A percentile compares a stretch with the other conserved stretches of the same genome.
Conservation (phyloP, 2,888 invertebrate genomes). For the Aromia moschata region DNA sequence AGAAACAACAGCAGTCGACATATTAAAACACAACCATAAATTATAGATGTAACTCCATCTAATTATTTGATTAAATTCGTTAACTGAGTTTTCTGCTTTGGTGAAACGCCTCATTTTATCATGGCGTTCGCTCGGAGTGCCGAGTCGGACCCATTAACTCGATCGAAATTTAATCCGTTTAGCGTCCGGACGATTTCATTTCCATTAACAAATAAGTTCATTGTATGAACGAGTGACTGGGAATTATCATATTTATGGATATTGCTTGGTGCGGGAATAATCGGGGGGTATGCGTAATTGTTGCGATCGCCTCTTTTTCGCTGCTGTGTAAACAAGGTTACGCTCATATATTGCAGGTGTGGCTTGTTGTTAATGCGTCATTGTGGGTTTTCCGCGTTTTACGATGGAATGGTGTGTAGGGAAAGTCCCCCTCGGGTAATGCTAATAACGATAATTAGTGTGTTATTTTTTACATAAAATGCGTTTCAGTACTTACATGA, state of each 20-base stretch:
- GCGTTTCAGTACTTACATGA: too few species aligned
- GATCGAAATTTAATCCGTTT: conserved; percentile 53
- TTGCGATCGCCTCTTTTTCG: conserved; percentile 10
- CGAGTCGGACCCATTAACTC: conserved; percentile 48
- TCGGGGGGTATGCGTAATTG: conserved; percentile 6
- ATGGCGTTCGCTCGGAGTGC: conserved; percentile 34
- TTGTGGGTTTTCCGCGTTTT: too few species aligned
- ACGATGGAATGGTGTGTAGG: too few species aligned
- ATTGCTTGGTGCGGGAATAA: conserved; percentile 10
- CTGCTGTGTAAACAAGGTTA: conserved; percentile 1
- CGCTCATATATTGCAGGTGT: background rate
- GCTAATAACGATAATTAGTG: too few species aligned
- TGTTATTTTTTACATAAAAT: too few species aligned
- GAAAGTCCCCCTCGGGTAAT: too few species aligned
- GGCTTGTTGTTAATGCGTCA: too few species aligned
- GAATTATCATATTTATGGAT: conserved; percentile 24
- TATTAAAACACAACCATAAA: conserved; percentile 34
- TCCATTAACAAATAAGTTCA: conserved; percentile 46
- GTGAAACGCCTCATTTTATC: conserved; percentile 41
- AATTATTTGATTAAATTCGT: conserved; percentile 47
- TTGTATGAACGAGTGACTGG: conserved; percentile 20
- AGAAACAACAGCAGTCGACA: conserved; percentile 27
- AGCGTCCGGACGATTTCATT: conserved; percentile 49
- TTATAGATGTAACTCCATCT: conserved; percentile 44
- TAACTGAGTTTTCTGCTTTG: conserved; percentile 39